Conservation (phyloP, 1,140 invertebrate genomes). For the Mycetomoellerius zeteki region DNA sequence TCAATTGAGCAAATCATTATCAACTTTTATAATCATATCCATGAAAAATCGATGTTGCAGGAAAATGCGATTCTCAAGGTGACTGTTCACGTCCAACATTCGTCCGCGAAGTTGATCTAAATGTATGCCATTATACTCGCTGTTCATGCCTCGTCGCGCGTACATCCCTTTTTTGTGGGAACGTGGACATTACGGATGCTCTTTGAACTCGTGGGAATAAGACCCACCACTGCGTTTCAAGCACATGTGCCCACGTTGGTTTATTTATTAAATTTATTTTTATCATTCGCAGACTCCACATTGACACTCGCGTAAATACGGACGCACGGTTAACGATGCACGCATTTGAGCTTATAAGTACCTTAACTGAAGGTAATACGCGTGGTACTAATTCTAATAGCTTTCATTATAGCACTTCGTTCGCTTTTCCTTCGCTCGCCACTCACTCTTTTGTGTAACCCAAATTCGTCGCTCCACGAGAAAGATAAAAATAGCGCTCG, state of each 20-base stretch:
- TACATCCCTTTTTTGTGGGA: slow-evolving; percentile 74
- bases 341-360: slow-evolving; percentile 36
- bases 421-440: not conserved
- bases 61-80: slow-evolving; percentile 4
- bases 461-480: not conserved
- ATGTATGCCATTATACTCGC: slow-evolving; percentile 66
- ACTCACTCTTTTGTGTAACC: not conserved
- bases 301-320: not conserved
- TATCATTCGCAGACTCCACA: slow-evolving; percentile 7
- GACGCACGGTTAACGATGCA: slow-evolving; percentile 4
- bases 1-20: not conserved
- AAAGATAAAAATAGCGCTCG: not conserved
- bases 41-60: not conserved
- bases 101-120: slow-evolving; percentile 59
- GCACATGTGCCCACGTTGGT: not conserved
- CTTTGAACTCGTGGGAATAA: slow-evolving; percentile 76
- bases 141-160: slow-evolving; percentile 63
- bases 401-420: not conserved
- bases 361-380: slow-evolving; percentile 43
- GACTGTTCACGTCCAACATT: slow-evolving; percentile 2
- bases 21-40: not conserved
- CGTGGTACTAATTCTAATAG: slow-evolving; percentile 24
- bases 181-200: slow-evolving; percentile 60
- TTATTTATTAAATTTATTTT: slow-evolving; percentile 34
- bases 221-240: slow-evolving; percentile 19